Evolutionary conservation across 2,113 vertebrate genomes (phyloP).

Genomic region (Tyto alba): DNA sequence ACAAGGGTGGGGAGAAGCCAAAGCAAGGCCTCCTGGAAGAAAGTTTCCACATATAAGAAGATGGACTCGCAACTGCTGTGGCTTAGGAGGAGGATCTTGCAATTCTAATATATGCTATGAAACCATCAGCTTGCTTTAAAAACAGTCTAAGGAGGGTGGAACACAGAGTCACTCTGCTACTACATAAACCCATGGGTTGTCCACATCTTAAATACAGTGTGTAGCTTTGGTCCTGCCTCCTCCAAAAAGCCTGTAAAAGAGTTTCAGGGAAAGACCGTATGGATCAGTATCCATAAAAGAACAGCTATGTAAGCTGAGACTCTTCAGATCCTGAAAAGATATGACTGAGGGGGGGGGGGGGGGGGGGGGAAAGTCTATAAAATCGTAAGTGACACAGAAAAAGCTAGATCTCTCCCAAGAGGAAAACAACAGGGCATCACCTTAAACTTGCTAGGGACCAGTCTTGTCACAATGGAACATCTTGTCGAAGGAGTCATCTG

Average conservation of each 20-base stretch:
- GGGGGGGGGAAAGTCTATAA: too few relatives aligned
- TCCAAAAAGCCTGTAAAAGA: not conserved
- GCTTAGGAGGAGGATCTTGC: not conserved
- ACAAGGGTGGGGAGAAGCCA: not conserved
- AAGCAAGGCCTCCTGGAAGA: not conserved
- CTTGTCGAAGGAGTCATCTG: not conserved
- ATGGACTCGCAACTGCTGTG: not conserved
- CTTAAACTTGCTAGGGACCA: not conserved
- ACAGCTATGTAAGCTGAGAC: not conserved
- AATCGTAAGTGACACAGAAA: not conserved
- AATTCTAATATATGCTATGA: not conserved
- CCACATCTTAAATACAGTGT: not conserved
- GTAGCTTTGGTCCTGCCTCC: not conserved
- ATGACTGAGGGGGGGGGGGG: too few relatives aligned
- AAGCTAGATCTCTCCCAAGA: not conserved
- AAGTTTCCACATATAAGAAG: not conserved
- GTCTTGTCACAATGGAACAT: not conserved
- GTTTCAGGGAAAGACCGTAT: not conserved
- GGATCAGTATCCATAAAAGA: not conserved
- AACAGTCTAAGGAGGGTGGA: not conserved
- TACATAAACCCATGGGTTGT: not conserved
- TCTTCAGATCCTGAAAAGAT: not conserved
- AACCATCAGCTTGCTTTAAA: not conserved
- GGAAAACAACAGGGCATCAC: rapidly evolving
- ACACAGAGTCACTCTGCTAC: not conserved